Percentiles rank a stretch among this genome's conserved stretches.
phyloP scores from a whole-genome alignment of 2,888 invertebrate species.

The Cheilosia variabilis region DNA sequence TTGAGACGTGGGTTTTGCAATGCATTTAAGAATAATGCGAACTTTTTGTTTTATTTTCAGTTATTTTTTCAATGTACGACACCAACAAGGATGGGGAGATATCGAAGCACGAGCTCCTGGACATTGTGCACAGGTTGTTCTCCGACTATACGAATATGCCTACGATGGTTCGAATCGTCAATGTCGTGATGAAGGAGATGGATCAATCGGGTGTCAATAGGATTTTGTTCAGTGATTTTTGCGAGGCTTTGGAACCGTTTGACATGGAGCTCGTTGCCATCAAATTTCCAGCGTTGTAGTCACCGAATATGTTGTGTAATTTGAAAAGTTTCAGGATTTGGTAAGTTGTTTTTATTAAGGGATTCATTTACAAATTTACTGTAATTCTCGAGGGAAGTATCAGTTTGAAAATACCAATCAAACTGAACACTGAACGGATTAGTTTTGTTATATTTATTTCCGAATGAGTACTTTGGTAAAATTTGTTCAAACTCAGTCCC shows the following conservation, averaged over 20 bases:
- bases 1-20: background rate
- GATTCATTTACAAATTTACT: too few species aligned
- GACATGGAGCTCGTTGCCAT: conserved; percentile 74
- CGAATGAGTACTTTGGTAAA: too few species aligned
- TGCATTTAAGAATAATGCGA: background rate
- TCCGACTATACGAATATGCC: conserved; percentile 63
- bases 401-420: too few species aligned
- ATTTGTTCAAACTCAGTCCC: too few species aligned
- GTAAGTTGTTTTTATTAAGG: background rate
- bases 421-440: too few species aligned
- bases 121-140: conserved; percentile 76
- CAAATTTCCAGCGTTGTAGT: conserved; percentile 19
- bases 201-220: conserved; percentile 70
- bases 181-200: conserved; percentile 76
- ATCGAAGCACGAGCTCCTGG: conserved; percentile 73
- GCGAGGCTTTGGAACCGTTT: conserved; percentile 72
- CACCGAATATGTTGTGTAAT: too few species aligned
- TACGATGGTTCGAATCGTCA: conserved; percentile 74
- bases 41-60: conserved; percentile 25
- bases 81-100: conserved; percentile 68
- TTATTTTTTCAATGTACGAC: conserved; percentile 76
- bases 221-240: conserved; percentile 76
- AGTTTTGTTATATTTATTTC: too few species aligned
- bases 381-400: too few species aligned
- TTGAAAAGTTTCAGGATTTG: background rate